Base-by-base conservation (phyloP, 2,888 invertebrate genomes). In the Ormyrus rosae region DNA sequence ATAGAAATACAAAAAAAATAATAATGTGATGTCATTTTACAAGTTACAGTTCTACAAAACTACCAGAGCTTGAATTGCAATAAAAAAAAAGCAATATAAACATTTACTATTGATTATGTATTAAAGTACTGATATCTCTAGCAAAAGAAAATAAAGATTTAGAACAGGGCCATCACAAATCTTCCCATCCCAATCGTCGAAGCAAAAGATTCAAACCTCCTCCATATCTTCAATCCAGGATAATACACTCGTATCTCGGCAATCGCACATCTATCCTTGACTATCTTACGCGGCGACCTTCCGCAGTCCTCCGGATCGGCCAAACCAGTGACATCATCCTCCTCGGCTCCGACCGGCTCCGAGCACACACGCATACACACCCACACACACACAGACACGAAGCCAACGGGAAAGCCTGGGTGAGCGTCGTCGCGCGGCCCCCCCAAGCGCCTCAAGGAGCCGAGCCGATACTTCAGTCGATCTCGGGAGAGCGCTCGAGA, bases 261-360 rank as follows among this genome's bases (percentile, higher is more conserved):
- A 8, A 61, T 34, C 19, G 9, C 61, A 5, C 13, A 53, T 53
- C 6, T 69, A 55, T 51, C 68, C 58, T 69, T 63, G 68, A 13
- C 46, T 5, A 50, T 51, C 5, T 11, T 6, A 19, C n/a, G 51
- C 53, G 46, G 60, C 60, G 55, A 70, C 61, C 60, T 75, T 70
- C 65, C 58, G n/a, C 6, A 74, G 69, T 55, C 48, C 50, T 13
- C 71, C 6, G 7, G 13, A 61, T 10, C 55, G 45, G 58, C 55
- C 48, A 51, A 77, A 67, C 34, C 70, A 65, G 70, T 85, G 85
- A 85, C 83, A 84, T 84, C 83, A 83, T 80, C 74, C 34, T 77
- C 65, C 70, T 71, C 53, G 34, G 10, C n/a, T 45, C 80, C 63
- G 46, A 63, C 45, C 50, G 13, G 13, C 19, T 50, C 8, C 58